Base-by-base conservation (phyloP, 2,888 invertebrate species). In the Lepidocyrtinus sp. region DNA sequence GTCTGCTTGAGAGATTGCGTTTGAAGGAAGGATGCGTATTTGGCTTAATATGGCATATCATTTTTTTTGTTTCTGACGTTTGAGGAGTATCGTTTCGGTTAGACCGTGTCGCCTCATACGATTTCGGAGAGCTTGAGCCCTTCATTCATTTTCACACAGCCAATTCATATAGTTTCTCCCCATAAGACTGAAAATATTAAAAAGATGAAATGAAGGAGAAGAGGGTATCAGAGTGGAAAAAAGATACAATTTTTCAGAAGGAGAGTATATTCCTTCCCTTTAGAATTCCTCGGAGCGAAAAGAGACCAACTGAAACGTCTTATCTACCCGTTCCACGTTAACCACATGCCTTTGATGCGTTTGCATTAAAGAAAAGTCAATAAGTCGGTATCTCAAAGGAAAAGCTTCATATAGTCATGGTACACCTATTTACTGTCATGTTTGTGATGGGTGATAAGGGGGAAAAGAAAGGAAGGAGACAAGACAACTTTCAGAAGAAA, bases 101-200 rank as follows among this genome's bases (percentile, higher is more conserved):
- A 45, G 27, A 21, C 45, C 65, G 65, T 74, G 74, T 74, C 74
- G 74, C 68, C 68, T n/a, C n/a, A n/a, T n/a, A n/a, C n/a, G n/a
- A n/a, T n/a, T n/a, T n/a, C n/a, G n/a, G n/a, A n/a, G n/a, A n/a
- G n/a, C n/a, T n/a, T n/a, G n/a, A n/a, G n/a, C 59, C 36, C 59
- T 76, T 76, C 76, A 76, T 70, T 76, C 76, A 76, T 76, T 76
- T 76, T 71, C 59, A 70, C 70, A 71, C 70, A 63, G 19, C 22
- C n/a, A 67, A 25, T 65, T 59, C 55, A 50, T 17, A n/a, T n/a
- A n/a, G n/a, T 55, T 21, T n/a, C 15, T 75, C 27, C 19, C 15
- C 45, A 27, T n/a, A n/a, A 17, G 25, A 45, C 70, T 65, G 76
- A 71, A 69, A 76, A 63, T 63, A 71, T 76, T 65, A 71, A n/a